Evolutionary conservation across 1,140 invertebrate genomes (phyloP).

Genomic region (Calephelis virginiensis): DNA sequence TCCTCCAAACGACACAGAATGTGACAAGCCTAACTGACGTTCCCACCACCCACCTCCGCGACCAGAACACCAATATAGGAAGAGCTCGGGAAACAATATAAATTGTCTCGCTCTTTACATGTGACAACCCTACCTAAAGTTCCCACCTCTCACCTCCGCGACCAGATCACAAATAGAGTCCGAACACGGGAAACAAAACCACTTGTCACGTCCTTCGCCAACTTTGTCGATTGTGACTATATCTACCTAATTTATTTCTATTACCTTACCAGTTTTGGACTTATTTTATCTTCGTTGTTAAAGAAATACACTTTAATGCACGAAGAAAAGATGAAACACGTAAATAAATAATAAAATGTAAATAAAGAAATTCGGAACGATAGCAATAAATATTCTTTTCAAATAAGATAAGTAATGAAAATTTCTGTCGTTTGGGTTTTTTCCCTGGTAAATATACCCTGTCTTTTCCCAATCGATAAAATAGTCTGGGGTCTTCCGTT

Average conservation of each 20-base stretch:
- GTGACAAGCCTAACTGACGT: too few relatives aligned
- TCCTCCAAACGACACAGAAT: too few relatives aligned
- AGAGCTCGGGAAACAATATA: too few relatives aligned
- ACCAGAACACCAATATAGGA: too few relatives aligned
- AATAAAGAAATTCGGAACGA: conserved; percentile 4
- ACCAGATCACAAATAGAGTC: too few relatives aligned
- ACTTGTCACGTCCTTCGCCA: too few relatives aligned
- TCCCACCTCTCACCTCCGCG: too few relatives aligned
- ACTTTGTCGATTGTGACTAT: conserved; percentile 1
- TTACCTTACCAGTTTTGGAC: background rate
- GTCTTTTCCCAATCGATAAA: background rate
- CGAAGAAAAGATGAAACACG: conserved; percentile 1
- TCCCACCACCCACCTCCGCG: too few relatives aligned
- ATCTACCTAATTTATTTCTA: conserved; percentile 4
- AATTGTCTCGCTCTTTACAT: too few relatives aligned
- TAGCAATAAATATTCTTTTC: background rate
- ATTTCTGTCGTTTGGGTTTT: background rate
- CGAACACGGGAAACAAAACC: too few relatives aligned
- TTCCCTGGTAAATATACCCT: background rate
- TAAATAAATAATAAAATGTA: conserved; percentile 3
- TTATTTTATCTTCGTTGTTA: conserved; percentile 1
- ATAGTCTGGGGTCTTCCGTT: too few relatives aligned
- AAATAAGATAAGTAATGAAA: background rate
- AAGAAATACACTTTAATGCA: background rate
- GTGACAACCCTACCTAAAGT: too few relatives aligned